phyloP scores from a whole-genome alignment of 2,113 vertebrate species.

The Hiodon tergisus region DNA sequence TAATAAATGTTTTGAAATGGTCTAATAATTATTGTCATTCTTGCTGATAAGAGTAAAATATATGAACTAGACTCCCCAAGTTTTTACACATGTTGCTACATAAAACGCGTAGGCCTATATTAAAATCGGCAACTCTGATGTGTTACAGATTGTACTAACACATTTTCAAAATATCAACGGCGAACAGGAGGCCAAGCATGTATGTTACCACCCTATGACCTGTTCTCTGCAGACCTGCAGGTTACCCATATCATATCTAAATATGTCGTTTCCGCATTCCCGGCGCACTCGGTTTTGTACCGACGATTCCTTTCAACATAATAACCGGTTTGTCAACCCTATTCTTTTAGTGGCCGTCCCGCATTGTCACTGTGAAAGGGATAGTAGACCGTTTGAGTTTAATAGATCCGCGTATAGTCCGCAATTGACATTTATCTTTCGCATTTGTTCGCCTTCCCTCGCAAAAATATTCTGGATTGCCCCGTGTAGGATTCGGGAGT shows the following conservation, averaged over 20 bases:
- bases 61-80: too few species aligned
- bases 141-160: too few species aligned
- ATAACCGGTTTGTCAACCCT: conserved; percentile 59
- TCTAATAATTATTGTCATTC: too few species aligned
- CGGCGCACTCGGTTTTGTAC: conserved; percentile 30
- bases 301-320: conserved; percentile 36
- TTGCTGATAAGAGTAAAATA: too few species aligned
- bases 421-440: conserved; percentile 9
- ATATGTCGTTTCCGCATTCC: conserved; percentile 59
- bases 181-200: not conserved
- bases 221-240: not conserved
- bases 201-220: not conserved
- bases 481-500: conserved; percentile 10
- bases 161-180: too few species aligned
- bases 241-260: conserved; percentile 6
- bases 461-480: conserved; percentile 24
- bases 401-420: not conserved
- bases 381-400: conserved; percentile 9
- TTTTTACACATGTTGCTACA: too few species aligned
- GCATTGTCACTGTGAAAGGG: conserved; percentile 34
- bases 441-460: not conserved
- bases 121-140: too few species aligned
- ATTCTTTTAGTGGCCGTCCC: conserved; percentile 30
- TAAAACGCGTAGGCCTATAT: too few species aligned
- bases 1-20: too few species aligned